phyloP scores from a whole-genome alignment of 2,797 vertebrate genomes.

The Eurystomus glaucurus region DNA sequence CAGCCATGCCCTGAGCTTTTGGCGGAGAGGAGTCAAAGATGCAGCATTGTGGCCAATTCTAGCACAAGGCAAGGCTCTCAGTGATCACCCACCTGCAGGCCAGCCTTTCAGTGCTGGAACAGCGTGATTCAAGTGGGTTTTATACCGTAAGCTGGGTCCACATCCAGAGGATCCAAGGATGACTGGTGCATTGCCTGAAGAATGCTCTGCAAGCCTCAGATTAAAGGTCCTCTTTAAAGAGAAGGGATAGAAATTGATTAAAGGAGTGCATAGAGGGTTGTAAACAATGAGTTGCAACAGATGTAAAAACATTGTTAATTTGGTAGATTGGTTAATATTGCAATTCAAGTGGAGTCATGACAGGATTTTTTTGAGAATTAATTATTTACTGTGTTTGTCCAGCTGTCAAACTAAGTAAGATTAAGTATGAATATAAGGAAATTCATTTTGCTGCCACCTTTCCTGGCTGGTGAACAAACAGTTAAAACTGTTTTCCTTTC shows the following conservation, averaged over 20 bases:
- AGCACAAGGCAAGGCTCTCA: neutral
- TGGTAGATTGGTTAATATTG: neutral
- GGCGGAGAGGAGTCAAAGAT: accelerated
- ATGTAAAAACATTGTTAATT: accelerated
- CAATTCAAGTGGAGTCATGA: neutral
- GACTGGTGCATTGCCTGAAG: neutral
- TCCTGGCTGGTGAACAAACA: neutral
- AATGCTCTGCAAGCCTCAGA: neutral
- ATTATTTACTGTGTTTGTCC: neutral
- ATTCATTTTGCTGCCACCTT: neutral
- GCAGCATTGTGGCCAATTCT: neutral
- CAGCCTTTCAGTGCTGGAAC: neutral
- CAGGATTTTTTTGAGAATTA: accelerated
- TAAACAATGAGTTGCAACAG: neutral
- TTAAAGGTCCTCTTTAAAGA: neutral
- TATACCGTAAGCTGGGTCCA: neutral
- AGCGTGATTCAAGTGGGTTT: neutral
- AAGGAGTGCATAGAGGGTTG: accelerated
- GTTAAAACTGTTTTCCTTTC: neutral
- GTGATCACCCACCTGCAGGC: neutral
- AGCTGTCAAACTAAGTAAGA: neutral
- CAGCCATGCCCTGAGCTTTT: neutral
- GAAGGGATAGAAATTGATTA: neutral
- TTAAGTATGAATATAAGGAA: neutral
- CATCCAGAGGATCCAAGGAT: neutral